These are phyloP conservation scores for Nebria brevicollis DNA, from an alignment of 2,888 invertebrate species.

Conservation along the genomic window DNA sequence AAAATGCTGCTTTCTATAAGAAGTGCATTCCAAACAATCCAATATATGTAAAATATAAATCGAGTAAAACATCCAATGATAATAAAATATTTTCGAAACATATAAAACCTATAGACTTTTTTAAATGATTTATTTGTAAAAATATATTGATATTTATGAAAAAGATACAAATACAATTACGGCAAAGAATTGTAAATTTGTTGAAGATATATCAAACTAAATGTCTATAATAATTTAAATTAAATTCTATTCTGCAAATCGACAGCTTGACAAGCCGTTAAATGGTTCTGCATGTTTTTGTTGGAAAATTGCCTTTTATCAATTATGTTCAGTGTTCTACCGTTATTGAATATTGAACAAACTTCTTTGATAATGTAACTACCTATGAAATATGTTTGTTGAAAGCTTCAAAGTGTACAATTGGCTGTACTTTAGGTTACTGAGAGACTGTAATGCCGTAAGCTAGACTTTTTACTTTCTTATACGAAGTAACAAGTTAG, in stretches of 20 bases:
- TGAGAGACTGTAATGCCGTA: neutral
- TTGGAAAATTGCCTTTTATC: neutral
- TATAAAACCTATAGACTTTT: too few relatives aligned
- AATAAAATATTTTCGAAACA: too few relatives aligned
- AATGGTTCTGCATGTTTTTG: neutral
- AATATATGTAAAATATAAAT: too few relatives aligned
- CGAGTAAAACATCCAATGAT: too few relatives aligned
- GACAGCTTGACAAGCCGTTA: neutral
- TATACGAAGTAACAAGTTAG: too few relatives aligned
- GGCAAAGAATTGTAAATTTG: neutral
- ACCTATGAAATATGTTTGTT: neutral
- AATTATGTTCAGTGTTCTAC: neutral
- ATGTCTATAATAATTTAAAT: neutral
- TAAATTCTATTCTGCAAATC: neutral
- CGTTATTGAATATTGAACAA: neutral
- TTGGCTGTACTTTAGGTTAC: neutral
- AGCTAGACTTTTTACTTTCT: too few relatives aligned
- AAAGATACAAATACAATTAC: too few relatives aligned
- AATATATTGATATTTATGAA: too few relatives aligned
- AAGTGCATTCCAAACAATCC: too few relatives aligned
- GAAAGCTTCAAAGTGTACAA: conserved; percentile 6
- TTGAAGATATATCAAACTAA: neutral
- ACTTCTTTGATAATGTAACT: neutral
- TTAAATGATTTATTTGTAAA: too few relatives aligned
- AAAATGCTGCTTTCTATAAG: too few relatives aligned